Conservation (phyloP, 2,113 vertebrate species). For the Nicator chloris region DNA sequence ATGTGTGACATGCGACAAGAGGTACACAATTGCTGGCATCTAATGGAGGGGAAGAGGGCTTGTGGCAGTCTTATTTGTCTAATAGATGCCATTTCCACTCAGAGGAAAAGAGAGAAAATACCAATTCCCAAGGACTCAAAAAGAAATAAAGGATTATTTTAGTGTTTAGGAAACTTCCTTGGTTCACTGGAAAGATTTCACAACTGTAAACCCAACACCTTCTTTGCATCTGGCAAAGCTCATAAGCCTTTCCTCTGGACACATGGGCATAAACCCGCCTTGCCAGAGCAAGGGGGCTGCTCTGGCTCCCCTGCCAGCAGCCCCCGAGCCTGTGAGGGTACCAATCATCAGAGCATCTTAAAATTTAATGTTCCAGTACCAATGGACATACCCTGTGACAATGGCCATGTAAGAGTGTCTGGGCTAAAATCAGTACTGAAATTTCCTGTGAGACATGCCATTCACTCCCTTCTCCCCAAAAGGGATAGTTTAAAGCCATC, state of each 20-base stretch:
- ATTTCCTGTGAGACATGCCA: neutral
- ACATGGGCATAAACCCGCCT: neutral
- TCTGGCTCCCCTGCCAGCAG: neutral
- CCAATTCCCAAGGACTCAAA: neutral
- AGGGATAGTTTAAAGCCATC: rapidly evolving
- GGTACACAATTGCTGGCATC: neutral
- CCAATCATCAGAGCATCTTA: neutral
- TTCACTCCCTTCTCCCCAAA: neutral
- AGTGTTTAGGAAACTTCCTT: neutral
- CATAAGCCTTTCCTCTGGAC: neutral
- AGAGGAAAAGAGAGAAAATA: neutral
- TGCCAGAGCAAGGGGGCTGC: neutral
- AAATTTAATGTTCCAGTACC: neutral
- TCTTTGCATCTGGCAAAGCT: neutral
- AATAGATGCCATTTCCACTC: neutral
- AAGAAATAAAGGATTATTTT: neutral
- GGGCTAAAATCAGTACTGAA: neutral
- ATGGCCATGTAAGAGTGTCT: neutral
- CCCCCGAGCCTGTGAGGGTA: rapidly evolving
- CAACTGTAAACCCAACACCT: neutral
- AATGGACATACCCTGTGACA: neutral
- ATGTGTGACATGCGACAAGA: rapidly evolving
- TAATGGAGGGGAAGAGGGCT: neutral
- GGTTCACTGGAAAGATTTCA: neutral
- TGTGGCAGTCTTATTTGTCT: neutral